phyloP scores from a whole-genome alignment of 2,888 invertebrate species.

The Saturnia pavonia region DNA sequence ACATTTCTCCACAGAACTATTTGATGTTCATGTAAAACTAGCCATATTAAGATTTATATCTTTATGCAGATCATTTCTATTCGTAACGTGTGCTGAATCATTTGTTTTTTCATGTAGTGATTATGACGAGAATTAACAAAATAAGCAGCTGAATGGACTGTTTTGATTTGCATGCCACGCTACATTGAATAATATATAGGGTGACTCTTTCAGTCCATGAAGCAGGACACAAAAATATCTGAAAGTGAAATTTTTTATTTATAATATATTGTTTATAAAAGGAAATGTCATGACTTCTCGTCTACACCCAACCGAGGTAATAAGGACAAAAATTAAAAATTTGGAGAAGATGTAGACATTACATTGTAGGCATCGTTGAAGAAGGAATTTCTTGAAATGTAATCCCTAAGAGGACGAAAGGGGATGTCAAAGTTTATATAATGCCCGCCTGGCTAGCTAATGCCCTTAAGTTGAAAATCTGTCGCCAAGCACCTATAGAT shows the following conservation, averaged over 20 bases:
- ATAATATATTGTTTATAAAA: no score
- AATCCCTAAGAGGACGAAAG: no score
- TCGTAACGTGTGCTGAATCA: neutral
- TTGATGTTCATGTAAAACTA: neutral
- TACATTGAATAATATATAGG: conserved; percentile 33
- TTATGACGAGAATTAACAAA: conserved; percentile 25
- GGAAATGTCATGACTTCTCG: no score
- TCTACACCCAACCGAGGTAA: no score
- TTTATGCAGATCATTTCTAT: neutral
- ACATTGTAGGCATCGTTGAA: no score
- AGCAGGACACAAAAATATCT: neutral
- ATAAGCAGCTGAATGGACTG: conserved; percentile 25
- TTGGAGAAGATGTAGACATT: no score
- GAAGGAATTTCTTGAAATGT: no score
- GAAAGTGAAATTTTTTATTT: neutral
- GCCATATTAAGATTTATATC: neutral
- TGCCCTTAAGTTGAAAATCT: no score
- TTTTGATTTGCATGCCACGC: conserved; percentile 44
- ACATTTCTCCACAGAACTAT: neutral
- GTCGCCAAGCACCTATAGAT: no score
- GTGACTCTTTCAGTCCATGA: conserved; percentile 23
- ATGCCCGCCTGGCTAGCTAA: no score
- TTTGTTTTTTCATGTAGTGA: neutral
- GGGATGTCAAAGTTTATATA: no score
- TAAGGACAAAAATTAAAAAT: no score